Percentiles rank a stretch among this genome's conserved stretches.
Conservation (phyloP, 2,113 vertebrate genomes). For the Brachyhypopomus gauderio region DNA sequence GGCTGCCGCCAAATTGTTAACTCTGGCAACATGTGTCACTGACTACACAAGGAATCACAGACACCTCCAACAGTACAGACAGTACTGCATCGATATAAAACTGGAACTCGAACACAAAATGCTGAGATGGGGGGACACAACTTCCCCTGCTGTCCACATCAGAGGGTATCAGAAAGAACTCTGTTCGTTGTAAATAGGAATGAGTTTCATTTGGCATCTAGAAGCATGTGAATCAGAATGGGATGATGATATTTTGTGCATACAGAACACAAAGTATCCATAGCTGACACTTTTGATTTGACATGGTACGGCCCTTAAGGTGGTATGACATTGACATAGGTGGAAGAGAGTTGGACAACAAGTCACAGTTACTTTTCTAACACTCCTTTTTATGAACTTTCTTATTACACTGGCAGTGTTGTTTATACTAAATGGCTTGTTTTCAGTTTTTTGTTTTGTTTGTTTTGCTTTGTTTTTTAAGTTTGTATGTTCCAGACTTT, state of each 20-base stretch:
- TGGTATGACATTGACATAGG: neutral
- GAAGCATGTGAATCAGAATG: neutral
- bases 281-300: neutral
- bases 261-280: neutral
- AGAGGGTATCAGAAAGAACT: constrained; percentile 40
- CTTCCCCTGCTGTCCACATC: constrained; percentile 16
- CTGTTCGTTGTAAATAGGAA: constrained; percentile 39
- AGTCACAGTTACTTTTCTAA: neutral
- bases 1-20: constrained; percentile 27
- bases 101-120: constrained; percentile 30
- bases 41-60: constrained; percentile 4
- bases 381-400: constrained; percentile 13
- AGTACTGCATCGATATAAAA: constrained; percentile 6
- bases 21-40: constrained; percentile 27
- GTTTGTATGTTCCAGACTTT: neutral
- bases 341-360: neutral
- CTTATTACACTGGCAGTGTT: constrained; percentile 21
- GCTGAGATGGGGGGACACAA: constrained; percentile 51
- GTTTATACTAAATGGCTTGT: constrained; percentile 7
- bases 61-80: constrained; percentile 48
- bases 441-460: too few relatives aligned
- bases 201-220: neutral
- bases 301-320: neutral
- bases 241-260: constrained; percentile 1
- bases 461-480: neutral